Evolutionary conservation across 2,113 vertebrate genomes (phyloP).

Genomic region (Corythaixoides concolor): DNA sequence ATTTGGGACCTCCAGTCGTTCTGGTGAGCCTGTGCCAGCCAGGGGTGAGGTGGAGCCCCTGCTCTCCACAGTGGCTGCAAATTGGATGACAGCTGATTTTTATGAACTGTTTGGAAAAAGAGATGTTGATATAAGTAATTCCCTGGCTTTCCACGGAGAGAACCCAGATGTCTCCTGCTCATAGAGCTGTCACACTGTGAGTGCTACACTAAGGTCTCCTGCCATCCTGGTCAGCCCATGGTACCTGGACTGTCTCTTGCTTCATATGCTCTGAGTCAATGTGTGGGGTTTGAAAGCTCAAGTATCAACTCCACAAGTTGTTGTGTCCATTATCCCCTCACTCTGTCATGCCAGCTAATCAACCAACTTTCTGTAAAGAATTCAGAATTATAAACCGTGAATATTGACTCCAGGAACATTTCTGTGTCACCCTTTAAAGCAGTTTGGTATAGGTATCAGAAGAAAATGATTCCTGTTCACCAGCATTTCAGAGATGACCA

Average conservation of each 20-base stretch:
- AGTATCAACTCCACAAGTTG: not conserved
- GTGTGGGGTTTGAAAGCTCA: not conserved
- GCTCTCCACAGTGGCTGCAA: not conserved
- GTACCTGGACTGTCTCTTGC: not conserved
- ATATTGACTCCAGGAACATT: not conserved
- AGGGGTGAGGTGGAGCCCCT: rapidly evolving
- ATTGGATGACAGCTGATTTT: not conserved
- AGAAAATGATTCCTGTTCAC: not conserved
- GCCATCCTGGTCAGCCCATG: rapidly evolving
- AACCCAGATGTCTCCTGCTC: not conserved
- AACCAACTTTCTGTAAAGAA: not conserved
- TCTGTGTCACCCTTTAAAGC: not conserved
- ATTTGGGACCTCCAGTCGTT: rapidly evolving
- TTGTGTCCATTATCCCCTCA: not conserved
- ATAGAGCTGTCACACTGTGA: not conserved
- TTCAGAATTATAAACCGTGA: not conserved
- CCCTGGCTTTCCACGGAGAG: rapidly evolving
- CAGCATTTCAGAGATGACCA: not conserved
- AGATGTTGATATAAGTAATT: not conserved
- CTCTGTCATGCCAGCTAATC: not conserved
- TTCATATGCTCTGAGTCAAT: not conserved
- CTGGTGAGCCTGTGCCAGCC: not conserved
- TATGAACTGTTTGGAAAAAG: not conserved
- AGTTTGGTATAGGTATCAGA: not conserved
- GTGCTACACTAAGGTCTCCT: not conserved